A percentile compares a stretch with the other conserved stretches of the same genome.
Conservation (phyloP, 2,113 vertebrate genomes). For the Apodemus sylvaticus region DNA sequence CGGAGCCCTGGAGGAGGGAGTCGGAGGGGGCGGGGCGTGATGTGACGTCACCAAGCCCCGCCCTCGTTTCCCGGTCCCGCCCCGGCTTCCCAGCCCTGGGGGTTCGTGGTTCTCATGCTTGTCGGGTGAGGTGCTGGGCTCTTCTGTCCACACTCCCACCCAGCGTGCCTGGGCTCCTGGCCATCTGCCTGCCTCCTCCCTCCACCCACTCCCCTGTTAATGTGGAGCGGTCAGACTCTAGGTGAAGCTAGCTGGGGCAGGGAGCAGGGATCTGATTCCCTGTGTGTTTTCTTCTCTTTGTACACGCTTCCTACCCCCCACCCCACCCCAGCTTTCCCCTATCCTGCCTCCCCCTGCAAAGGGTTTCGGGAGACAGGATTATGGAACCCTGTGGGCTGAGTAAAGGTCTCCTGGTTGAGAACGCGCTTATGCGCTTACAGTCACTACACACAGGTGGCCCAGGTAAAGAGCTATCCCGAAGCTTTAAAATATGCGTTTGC, state of each 20-base stretch:
- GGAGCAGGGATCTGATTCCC: neutral
- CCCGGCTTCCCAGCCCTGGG: neutral
- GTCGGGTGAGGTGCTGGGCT: neutral
- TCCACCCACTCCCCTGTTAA: neutral
- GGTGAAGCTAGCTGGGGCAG: neutral
- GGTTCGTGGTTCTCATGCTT: neutral
- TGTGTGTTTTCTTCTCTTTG: neutral
- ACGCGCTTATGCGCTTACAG: neutral
- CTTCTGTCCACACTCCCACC: neutral
- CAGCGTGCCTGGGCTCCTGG: neutral
- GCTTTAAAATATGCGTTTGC: neutral
- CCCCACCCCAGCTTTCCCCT: rapidly evolving
- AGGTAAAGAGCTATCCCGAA: neutral
- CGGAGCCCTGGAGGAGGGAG: neutral
- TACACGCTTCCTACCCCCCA: neutral
- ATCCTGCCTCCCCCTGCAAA: neutral
- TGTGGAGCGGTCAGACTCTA: neutral
- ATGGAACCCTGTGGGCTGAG: neutral
- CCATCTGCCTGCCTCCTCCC: neutral
- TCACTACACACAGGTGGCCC: neutral
- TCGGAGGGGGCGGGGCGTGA: neutral
- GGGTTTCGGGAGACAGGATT: neutral
- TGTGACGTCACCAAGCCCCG: conserved; percentile 33
- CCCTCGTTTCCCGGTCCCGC: neutral
- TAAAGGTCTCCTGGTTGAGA: neutral